These are phyloP conservation scores for Acromyrmex heyeri DNA, from an alignment of 1,140 invertebrate genomes.

Conservation along the genomic window DNA sequence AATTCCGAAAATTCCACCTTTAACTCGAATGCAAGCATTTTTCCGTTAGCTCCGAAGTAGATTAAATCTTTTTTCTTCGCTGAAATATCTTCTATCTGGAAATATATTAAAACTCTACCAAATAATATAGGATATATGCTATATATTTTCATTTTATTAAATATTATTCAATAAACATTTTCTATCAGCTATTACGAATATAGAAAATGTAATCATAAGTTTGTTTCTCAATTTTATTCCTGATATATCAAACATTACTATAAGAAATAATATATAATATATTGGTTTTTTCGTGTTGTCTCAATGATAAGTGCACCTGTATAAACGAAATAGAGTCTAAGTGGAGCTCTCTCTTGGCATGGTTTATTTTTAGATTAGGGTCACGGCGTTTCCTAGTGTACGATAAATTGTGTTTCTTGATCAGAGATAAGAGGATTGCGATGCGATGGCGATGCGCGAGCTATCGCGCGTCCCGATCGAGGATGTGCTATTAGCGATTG, in stretches of 20 bases:
- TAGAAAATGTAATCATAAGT: not conserved
- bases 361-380: constrained; percentile 13
- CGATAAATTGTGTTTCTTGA: constrained; percentile 34
- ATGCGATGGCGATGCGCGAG: constrained; percentile 37
- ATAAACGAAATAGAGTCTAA: constrained; percentile 17
- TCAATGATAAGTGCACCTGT: not conserved
- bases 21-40: constrained; percentile 10
- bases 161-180: not conserved
- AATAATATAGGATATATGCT: not conserved
- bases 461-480: constrained; percentile 59
- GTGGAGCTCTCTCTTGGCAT: not conserved
- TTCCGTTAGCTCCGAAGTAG: not conserved
- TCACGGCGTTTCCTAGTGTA: constrained; percentile 30
- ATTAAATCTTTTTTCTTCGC: constrained; percentile 10
- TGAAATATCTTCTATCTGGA: not conserved
- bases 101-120: constrained; percentile 10
- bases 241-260: not conserved
- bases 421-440: constrained; percentile 33
- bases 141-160: constrained; percentile 11
- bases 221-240: not conserved
- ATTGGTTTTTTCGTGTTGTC: not conserved
- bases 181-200: not conserved
- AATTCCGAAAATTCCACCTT: constrained; percentile 30
- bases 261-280: not conserved
- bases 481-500: constrained; percentile 67